Evolutionary conservation across 2,797 vertebrate species (phyloP).

Genomic region (Neomorphus geoffroyi): DNA sequence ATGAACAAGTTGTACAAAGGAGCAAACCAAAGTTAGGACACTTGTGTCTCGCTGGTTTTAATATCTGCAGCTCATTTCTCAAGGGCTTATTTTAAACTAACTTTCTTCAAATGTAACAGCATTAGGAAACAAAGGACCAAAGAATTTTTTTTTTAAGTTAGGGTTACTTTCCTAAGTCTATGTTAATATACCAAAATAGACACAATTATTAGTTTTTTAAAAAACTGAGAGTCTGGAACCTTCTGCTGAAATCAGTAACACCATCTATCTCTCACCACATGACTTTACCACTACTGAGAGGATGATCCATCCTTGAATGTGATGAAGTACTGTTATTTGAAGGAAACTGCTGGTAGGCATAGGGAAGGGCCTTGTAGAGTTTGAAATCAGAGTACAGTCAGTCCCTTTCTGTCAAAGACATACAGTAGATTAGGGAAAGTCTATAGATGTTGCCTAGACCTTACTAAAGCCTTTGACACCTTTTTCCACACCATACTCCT

Average conservation of each 20-base stretch:
- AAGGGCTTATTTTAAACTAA: constrained; percentile 7
- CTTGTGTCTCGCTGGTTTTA: not conserved
- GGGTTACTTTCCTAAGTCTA: not conserved
- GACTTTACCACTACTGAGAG: not conserved
- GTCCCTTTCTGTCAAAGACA: not conserved
- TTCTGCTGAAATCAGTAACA: constrained; percentile 23
- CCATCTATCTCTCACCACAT: not conserved
- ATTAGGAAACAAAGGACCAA: not conserved
- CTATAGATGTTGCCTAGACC: too few relatives aligned
- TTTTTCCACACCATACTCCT: too few relatives aligned
- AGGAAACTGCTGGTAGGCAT: not conserved
- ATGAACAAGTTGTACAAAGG: constrained; percentile 44
- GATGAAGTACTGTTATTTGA: not conserved
- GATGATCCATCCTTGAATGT: not conserved
- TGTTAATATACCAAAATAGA: not conserved
- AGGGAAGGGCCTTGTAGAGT: constrained; percentile 6
- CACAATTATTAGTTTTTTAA: not conserved
- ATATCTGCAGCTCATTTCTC: not conserved
- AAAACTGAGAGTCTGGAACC: not conserved
- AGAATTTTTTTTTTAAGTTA: not conserved
- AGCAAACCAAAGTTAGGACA: constrained; percentile 22
- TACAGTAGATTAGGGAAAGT: not conserved
- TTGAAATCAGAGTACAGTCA: not conserved
- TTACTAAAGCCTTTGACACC: too few relatives aligned
- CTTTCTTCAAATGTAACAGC: not conserved